Evolutionary conservation across 2,797 vertebrate genomes (phyloP).

Genomic region (Pampus argenteus): DNA sequence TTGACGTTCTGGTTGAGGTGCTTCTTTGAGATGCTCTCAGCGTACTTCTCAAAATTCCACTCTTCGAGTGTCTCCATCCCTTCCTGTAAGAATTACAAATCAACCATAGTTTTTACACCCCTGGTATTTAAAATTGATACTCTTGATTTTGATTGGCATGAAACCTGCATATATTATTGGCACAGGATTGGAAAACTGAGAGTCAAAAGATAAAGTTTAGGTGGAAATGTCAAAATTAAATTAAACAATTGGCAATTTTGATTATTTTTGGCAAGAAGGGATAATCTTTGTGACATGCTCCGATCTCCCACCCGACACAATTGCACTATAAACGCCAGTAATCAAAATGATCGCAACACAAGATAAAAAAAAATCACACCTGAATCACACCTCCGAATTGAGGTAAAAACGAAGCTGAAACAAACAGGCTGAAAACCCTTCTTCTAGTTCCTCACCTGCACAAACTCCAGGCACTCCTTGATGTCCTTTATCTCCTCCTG

Average conservation of each 20-base stretch:
- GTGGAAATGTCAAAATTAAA: background rate
- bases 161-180: background rate
- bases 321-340: too few relatives aligned
- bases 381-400: too few relatives aligned
- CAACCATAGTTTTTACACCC: too few relatives aligned
- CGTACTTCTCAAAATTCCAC: conserved; percentile 84
- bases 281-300: too few relatives aligned
- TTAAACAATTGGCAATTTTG: too few relatives aligned
- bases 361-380: too few relatives aligned
- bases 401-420: too few relatives aligned
- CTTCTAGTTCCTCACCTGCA: conserved; percentile 75
- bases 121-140: background rate
- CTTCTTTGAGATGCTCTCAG: conserved; percentile 79
- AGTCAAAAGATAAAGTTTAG: too few relatives aligned
- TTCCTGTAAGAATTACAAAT: conserved; percentile 71
- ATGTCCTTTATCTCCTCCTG: conserved; percentile 84
- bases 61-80: conserved; percentile 81
- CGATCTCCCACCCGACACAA: too few relatives aligned
- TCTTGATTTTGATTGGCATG: background rate
- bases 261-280: too few relatives aligned
- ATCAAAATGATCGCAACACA: too few relatives aligned
- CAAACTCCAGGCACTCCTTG: conserved; percentile 81
- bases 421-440: background rate
- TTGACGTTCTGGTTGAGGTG: conserved; percentile 84
- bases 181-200: background rate